A percentile compares a stretch with the other conserved stretches of the same genome.
These are phyloP conservation scores for Cataglyphis rosenhaueri DNA, from an alignment of 2,888 invertebrate genomes.

Conservation along the genomic window DNA sequence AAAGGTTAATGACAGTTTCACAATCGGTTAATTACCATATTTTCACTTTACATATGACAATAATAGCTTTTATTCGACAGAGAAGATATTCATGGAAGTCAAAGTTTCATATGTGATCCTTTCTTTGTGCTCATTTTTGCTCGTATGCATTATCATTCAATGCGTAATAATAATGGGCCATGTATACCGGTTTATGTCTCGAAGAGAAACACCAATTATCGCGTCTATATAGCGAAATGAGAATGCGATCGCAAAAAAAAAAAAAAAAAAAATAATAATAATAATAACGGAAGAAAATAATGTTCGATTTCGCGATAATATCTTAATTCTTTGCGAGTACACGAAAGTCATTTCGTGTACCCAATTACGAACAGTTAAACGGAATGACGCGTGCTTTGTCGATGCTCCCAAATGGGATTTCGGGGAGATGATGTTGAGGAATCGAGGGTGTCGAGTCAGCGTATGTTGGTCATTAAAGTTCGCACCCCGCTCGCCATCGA, in stretches of 20 bases:
- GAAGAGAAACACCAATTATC: background rate
- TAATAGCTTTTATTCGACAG: conserved; percentile 25
- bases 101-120: background rate
- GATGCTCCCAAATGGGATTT: conserved; percentile 30
- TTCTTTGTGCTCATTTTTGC: conserved; percentile 10
- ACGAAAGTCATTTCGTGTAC: background rate
- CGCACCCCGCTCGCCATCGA: conserved; percentile 17
- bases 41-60: background rate
- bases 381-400: conserved; percentile 25
- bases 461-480: conserved; percentile 28
- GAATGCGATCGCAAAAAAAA: background rate
- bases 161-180: conserved; percentile 22
- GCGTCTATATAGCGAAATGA: background rate
- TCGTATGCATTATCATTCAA: conserved; percentile 28
- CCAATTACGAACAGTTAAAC: conserved; percentile 39
- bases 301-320: background rate
- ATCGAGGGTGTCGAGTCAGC: conserved; percentile 41
- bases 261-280: background rate
- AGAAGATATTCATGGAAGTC: conserved; percentile 24
- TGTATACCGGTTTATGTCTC: background rate
- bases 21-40: conserved; percentile 1
- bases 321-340: background rate
- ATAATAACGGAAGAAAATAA: background rate
- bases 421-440: conserved; percentile 14
- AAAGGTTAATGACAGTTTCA: conserved; percentile 20